These are phyloP conservation scores for Cuniculus paca DNA, from an alignment of 2,797 vertebrate genomes.

Conservation along the genomic window DNA sequence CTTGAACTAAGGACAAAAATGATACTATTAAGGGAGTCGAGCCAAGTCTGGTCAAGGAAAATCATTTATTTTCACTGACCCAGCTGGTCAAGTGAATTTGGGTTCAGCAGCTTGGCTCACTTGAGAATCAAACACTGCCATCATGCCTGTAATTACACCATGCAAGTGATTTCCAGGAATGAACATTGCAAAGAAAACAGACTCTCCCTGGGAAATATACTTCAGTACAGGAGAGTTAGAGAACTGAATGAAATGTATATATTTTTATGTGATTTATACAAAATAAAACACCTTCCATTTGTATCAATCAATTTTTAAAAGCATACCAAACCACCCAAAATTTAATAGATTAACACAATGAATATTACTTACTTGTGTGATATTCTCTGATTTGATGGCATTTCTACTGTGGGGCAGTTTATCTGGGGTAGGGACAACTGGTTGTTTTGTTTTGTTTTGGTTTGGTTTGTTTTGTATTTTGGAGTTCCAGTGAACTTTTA, in stretches of 20 bases:
- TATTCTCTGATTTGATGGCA: background rate
- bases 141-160: slow-evolving; percentile 91
- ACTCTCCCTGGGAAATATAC: slow-evolving; percentile 87
- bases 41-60: slow-evolving; percentile 90
- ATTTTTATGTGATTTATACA: slow-evolving; percentile 20
- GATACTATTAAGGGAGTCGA: slow-evolving; percentile 89
- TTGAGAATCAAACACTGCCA: slow-evolving; percentile 88
- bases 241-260: slow-evolving; percentile 62
- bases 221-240: slow-evolving; percentile 88
- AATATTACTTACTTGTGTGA: background rate
- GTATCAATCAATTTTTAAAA: background rate
- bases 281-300: background rate
- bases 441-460: too few species aligned
- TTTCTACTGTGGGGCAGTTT: background rate
- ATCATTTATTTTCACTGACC: slow-evolving; percentile 94
- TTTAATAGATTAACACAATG: background rate
- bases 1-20: slow-evolving; percentile 87
- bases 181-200: slow-evolving; percentile 88
- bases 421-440: background rate
- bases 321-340: background rate
- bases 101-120: slow-evolving; percentile 91
- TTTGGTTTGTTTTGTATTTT: background rate
- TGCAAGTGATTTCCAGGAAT: slow-evolving; percentile 91
- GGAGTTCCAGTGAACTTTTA: slow-evolving; percentile 99
- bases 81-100: slow-evolving; percentile 92